These are phyloP conservation scores for Tenthredo amoena DNA, from an alignment of 2,888 invertebrate genomes.

Conservation along the genomic window DNA sequence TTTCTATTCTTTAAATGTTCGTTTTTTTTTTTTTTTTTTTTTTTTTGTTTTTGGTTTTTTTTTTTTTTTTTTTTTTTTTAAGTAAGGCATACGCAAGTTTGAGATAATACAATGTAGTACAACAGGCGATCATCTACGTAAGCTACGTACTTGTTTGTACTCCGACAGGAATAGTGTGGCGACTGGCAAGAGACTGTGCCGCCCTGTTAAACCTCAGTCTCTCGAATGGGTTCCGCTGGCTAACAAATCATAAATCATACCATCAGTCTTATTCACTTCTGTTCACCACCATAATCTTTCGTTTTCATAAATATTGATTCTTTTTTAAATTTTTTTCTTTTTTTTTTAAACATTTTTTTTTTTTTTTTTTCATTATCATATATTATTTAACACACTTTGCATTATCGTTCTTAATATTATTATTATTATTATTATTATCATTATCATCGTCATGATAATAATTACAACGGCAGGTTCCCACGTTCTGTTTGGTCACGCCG, in stretches of 20 bases:
- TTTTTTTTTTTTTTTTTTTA: constrained; percentile 13
- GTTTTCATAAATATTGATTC: constrained; percentile 20
- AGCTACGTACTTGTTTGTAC: constrained; percentile 83
- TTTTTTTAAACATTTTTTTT: background rate
- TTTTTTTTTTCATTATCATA: background rate
- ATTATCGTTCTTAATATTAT: background rate
- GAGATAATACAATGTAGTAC: constrained; percentile 74
- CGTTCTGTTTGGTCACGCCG: constrained; percentile 47
- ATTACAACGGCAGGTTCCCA: constrained; percentile 28
- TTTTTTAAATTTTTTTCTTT: constrained; percentile 2
- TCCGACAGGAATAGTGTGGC: constrained; percentile 81
- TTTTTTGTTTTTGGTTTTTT: background rate
- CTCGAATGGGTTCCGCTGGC: constrained; percentile 88
- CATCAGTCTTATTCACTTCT: constrained; percentile 57
- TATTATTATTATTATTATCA: constrained; percentile 17
- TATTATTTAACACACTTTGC: constrained; percentile 34
- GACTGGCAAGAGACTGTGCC: constrained; percentile 79
- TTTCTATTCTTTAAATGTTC: background rate
- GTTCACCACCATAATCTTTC: constrained; percentile 43
- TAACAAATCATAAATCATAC: constrained; percentile 81
- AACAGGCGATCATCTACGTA: constrained; percentile 77
- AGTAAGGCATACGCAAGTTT: constrained; percentile 67
- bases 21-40: background rate
- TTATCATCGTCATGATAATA: background rate
- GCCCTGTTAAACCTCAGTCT: constrained; percentile 87